phyloP scores from a whole-genome alignment of 2,113 vertebrate genomes.

The Chamaea fasciata region DNA sequence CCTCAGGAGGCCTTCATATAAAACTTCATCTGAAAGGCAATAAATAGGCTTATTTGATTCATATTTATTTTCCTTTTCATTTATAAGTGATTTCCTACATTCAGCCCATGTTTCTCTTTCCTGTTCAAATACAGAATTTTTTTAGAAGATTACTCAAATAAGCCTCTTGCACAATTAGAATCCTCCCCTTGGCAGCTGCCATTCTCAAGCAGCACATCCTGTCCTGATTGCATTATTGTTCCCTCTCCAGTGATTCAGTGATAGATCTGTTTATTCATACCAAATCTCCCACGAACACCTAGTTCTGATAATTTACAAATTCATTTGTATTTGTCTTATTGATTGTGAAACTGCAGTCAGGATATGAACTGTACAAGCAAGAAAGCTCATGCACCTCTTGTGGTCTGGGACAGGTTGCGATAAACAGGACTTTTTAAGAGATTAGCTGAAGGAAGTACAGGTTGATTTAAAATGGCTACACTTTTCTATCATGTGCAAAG shows the following conservation, averaged over 20 bases:
- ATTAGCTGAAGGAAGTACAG: neutral
- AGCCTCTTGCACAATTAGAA: slow-evolving; percentile 35
- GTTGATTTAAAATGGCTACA: neutral
- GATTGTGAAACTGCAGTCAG: neutral
- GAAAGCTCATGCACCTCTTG: neutral
- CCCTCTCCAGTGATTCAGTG: neutral
- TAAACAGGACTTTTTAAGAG: neutral
- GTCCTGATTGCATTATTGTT: slow-evolving; percentile 58
- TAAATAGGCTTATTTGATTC: slow-evolving; percentile 43
- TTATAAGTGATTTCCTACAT: slow-evolving; percentile 13
- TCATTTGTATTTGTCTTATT: neutral
- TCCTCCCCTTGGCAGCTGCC: neutral
- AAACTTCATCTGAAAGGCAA: neutral
- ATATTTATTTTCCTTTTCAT: slow-evolving; percentile 52
- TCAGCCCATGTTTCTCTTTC: neutral
- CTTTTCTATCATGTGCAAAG: neutral
- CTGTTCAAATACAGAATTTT: neutral
- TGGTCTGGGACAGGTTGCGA: neutral
- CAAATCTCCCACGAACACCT: slow-evolving; percentile 1
- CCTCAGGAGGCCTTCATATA: neutral
- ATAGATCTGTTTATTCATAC: slow-evolving; percentile 22
- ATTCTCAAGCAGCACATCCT: slow-evolving; percentile 16
- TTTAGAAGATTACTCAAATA: slow-evolving; percentile 2
- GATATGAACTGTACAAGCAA: neutral
- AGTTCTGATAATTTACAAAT: slow-evolving; percentile 12